phyloP scores from a whole-genome alignment of 2,113 vertebrate species.

The Hemicordylus capensis region DNA sequence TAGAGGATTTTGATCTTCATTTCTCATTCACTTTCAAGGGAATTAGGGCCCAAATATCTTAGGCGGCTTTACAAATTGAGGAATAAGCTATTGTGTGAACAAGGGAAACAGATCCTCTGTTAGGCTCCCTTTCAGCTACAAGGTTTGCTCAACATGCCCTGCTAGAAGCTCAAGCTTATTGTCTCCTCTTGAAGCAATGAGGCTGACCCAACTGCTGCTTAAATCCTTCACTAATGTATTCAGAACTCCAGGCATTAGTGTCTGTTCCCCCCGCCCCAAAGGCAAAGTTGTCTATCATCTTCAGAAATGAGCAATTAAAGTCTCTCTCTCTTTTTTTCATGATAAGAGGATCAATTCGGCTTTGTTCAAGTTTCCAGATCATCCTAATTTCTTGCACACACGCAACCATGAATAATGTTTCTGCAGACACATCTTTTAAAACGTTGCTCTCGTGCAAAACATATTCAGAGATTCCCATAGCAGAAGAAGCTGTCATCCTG shows the following conservation, averaged over 20 bases:
- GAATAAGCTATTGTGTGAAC: not conserved
- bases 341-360: not conserved
- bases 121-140: not conserved
- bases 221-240: constrained; percentile 13
- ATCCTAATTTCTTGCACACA: not conserved
- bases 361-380: constrained; percentile 23
- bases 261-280: not conserved
- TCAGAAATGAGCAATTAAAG: constrained; percentile 39
- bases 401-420: not conserved
- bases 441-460: not conserved
- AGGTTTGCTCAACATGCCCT: constrained; percentile 5
- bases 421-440: not conserved
- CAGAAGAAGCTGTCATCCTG: not conserved
- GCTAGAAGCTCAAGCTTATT: constrained; percentile 15
- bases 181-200: constrained; percentile 17
- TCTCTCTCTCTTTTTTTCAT: not conserved
- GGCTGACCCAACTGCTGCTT: constrained; percentile 26
- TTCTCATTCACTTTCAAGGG: not conserved
- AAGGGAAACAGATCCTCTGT: not conserved
- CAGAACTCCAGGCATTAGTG: constrained; percentile 1
- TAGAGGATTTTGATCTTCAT: not conserved
- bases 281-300: constrained; percentile 39
- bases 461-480: not conserved
- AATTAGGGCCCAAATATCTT: not conserved
- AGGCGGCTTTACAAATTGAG: not conserved